Evolutionary conservation across 1,140 invertebrate species (phyloP), one percentile per base, ranked within the genome.

Genomic region (Panulirus ornatus): DNA sequence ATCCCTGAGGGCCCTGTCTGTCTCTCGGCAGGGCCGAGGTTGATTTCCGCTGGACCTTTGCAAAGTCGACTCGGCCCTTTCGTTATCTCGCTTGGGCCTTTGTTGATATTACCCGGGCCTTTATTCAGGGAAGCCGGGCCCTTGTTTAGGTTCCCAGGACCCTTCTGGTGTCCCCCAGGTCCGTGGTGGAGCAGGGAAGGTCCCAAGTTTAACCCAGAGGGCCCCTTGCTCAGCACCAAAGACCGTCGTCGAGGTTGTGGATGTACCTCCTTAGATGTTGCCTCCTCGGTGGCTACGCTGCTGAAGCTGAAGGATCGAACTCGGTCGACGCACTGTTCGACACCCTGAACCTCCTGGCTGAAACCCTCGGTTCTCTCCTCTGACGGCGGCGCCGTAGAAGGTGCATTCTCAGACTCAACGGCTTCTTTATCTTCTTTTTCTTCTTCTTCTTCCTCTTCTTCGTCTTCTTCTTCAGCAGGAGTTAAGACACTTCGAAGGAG

Each of bases 131-230:
- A 83, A n/a, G 79, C 88, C 30, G 88, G 79, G 42, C 88, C 87
- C 82, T 89, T 89, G 58, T 83, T 89, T 27, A 89, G 70, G 71
- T 89, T 70, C 42, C 79, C 88, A 36, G 88, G 88, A 5, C 88
- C 88, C 76, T 89, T 89, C 19, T 89, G 63, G 5, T 75, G 70
- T 30, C 88, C 88, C 16, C 40, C 44, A 58, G 88, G 88, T 5
- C 88, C 88, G 42, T 70, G 85, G 36, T 83, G 42, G n/a, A 83
- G n/a, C 9, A 58, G 66, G 38, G 88, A 89, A 19, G 88, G 88
- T 34, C 88, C 88, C 44, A 51, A 40, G 63, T 89, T 83, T 19
- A 89, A n/a, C 16, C 81, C 79, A 51, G 88, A 89, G 16, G 88
- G 88, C 5, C 88, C 88, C 75, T 89, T 89, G 70, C 79, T 89